Conservation (phyloP, 1,140 invertebrate genomes). For the Orchestia grillus region DNA sequence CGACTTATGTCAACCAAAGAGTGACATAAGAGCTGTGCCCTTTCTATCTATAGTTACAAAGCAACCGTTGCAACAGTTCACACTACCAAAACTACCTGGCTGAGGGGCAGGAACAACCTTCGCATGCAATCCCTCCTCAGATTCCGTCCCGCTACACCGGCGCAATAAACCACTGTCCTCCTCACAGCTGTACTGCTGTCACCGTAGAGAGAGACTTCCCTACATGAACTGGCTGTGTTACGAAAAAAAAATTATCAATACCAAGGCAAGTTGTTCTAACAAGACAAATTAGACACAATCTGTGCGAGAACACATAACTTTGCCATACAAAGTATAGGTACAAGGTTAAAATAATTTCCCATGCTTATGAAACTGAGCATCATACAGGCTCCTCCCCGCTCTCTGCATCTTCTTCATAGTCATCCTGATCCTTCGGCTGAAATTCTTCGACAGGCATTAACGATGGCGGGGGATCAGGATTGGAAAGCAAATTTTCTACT, state of each 20-base stretch:
- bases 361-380: background rate
- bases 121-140: too few relatives aligned
- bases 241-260: background rate
- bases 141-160: too few relatives aligned
- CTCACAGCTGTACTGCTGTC: background rate
- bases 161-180: too few relatives aligned
- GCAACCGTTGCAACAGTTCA: too few relatives aligned
- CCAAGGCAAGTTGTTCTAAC: background rate
- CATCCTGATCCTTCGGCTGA: background rate
- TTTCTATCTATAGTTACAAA: too few relatives aligned
- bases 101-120: too few relatives aligned
- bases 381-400: constrained; percentile 14
- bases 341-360: background rate
- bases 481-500: background rate
- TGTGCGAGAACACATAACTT: background rate
- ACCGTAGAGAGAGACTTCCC: background rate
- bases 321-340: background rate
- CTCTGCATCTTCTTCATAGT: constrained; percentile 21
- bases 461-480: constrained; percentile 31
- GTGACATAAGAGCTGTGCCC: too few relatives aligned
- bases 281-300: background rate
- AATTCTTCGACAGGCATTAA: constrained; percentile 15
- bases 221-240: background rate
- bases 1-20: too few relatives aligned
- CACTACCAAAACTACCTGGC: too few relatives aligned